Conservation (phyloP, 1,140 invertebrate species). For the Galleria mellonella region DNA sequence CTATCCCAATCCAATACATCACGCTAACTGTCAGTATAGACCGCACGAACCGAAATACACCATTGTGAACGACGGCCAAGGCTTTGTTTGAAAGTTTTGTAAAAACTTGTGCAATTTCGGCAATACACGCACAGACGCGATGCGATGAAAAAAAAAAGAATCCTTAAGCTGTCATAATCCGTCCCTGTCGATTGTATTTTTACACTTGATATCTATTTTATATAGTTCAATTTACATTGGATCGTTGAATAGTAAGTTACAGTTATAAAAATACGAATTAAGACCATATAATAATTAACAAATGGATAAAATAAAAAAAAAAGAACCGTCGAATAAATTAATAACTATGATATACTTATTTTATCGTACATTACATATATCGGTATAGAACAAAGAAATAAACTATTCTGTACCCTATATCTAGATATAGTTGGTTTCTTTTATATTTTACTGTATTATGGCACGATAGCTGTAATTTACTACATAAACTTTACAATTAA, state of each 20-base stretch:
- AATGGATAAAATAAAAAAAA: too few species aligned
- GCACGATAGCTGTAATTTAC: too few species aligned
- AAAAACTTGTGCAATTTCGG: slow-evolving; percentile 68
- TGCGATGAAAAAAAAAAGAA: slow-evolving; percentile 10
- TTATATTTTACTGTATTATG: too few species aligned
- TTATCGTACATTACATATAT: too few species aligned
- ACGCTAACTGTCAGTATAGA: slow-evolving; percentile 67
- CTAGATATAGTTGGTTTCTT: too few species aligned
- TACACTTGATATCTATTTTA: slow-evolving; percentile 8
- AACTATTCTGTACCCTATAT: too few species aligned
- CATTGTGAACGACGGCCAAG: slow-evolving; percentile 49
- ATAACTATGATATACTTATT: too few species aligned
- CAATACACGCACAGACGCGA: slow-evolving; percentile 45
- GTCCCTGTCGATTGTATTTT: slow-evolving; percentile 19
- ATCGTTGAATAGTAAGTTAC: background rate
- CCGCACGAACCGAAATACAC: slow-evolving; percentile 71
- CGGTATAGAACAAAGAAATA: too few species aligned
- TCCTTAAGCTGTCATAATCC: slow-evolving; percentile 25
- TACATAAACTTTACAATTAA: too few species aligned
- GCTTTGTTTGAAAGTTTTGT: slow-evolving; percentile 60
- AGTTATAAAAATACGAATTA: slow-evolving; percentile 15
- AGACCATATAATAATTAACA: too few species aligned
- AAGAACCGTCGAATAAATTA: too few species aligned
- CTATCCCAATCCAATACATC: slow-evolving; percentile 64
- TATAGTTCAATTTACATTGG: too few species aligned